Evolutionary conservation across 2,888 invertebrate species (phyloP).

Genomic region (Augiades crinisus): DNA sequence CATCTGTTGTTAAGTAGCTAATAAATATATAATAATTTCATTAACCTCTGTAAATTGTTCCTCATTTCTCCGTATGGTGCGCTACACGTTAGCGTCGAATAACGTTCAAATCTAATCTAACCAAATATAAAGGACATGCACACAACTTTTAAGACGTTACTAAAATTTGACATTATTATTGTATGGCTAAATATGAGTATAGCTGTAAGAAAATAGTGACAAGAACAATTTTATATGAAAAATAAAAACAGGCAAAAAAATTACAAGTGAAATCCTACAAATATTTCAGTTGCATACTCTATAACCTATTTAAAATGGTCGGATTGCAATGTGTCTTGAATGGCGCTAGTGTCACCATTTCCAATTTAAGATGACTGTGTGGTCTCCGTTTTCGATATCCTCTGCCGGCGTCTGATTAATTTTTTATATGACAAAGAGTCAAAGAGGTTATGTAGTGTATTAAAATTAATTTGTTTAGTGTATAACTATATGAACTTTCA

Average conservation of each 20-base stretch:
- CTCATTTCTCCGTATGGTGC: slow-evolving; percentile 1
- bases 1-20: slow-evolving; percentile 43
- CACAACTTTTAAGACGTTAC: background rate
- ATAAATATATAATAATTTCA: background rate
- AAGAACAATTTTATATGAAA: background rate
- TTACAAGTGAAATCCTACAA: background rate
- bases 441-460: slow-evolving; percentile 56
- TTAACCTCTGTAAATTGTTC: background rate
- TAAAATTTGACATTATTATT: background rate
- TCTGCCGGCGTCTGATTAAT: slow-evolving; percentile 27
- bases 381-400: slow-evolving; percentile 29
- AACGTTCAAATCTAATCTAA: background rate
- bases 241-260: background rate
- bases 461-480: slow-evolving; percentile 34
- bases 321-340: background rate
- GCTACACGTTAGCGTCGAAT: slow-evolving; percentile 1
- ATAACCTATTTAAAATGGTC: background rate
- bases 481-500: slow-evolving; percentile 33
- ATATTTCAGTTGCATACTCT: background rate
- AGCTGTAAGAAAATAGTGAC: background rate
- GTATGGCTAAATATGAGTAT: background rate
- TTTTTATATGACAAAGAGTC: slow-evolving; percentile 28
- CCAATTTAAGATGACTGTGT: background rate
- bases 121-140: background rate
- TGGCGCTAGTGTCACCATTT: slow-evolving; percentile 18